These are phyloP conservation scores for Odontamblyopus rebecca DNA, from an alignment of 2,797 vertebrate species.

Conservation along the genomic window DNA sequence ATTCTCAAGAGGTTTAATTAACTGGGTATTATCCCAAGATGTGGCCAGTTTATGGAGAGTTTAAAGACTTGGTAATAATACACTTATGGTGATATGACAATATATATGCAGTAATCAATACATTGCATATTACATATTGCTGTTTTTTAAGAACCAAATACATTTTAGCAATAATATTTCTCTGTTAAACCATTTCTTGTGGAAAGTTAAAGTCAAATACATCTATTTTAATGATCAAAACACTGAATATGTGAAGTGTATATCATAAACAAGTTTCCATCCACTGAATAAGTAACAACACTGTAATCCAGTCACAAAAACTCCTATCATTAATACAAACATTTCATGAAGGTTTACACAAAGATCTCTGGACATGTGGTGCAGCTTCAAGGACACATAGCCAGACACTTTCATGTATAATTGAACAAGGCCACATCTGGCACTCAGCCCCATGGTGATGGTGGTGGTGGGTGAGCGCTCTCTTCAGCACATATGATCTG, in stretches of 20 bases:
- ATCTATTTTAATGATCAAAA: too few relatives aligned
- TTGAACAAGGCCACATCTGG: slow-evolving; percentile 68
- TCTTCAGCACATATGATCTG: slow-evolving; percentile 24
- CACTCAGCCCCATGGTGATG: slow-evolving; percentile 32
- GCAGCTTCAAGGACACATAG: slow-evolving; percentile 7
- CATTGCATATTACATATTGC: too few relatives aligned
- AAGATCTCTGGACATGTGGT: background rate
- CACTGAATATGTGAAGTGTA: too few relatives aligned
- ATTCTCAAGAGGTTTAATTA: background rate
- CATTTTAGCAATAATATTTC: too few relatives aligned
- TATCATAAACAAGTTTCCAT: too few relatives aligned
- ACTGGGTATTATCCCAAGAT: background rate
- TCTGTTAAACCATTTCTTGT: too few relatives aligned
- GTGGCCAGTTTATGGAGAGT: background rate
- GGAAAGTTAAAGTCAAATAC: too few relatives aligned
- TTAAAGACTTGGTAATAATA: background rate
- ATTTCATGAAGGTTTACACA: background rate
- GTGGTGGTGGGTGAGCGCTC: slow-evolving; percentile 49
- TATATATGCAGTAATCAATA: too few relatives aligned
- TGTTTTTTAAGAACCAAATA: too few relatives aligned
- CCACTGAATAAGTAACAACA: too few relatives aligned
- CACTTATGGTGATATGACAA: background rate
- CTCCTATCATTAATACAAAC: background rate
- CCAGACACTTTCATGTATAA: slow-evolving; percentile 63
- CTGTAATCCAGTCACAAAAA: too few relatives aligned